phyloP scores from a whole-genome alignment of 1,140 invertebrate species.

The Pemphigus obesinymphae region DNA sequence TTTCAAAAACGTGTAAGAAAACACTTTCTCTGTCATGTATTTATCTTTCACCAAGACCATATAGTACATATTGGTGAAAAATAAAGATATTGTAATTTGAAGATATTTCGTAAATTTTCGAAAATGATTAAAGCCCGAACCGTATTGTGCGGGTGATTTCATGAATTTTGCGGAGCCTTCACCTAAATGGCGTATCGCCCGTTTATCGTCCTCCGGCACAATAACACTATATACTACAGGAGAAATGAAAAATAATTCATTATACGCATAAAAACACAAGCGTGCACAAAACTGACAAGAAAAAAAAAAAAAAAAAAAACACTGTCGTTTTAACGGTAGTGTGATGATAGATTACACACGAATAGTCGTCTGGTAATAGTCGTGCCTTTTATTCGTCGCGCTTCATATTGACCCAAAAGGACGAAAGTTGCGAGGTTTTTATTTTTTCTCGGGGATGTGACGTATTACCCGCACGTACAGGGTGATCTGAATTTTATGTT shows the following conservation, averaged over 20 bases:
- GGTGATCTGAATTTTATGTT: no score
- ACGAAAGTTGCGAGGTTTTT: neutral
- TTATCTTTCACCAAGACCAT: no score
- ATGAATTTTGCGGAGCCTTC: no score
- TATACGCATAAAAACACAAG: neutral
- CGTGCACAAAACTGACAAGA: neutral
- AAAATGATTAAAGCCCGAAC: no score
- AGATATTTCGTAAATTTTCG: no score
- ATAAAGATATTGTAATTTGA: no score
- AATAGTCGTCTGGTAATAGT: neutral
- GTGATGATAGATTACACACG: conserved; percentile 14
- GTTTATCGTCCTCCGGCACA: neutral
- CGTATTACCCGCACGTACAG: no score
- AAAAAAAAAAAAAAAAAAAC: neutral
- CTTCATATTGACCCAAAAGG: neutral
- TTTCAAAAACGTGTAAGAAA: no score
- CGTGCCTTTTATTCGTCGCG: neutral
- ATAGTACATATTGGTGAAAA: no score
- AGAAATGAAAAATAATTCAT: neutral
- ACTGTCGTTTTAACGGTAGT: neutral
- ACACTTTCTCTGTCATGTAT: no score
- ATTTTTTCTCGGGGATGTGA: neutral
- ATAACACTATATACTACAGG: neutral
- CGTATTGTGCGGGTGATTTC: no score
- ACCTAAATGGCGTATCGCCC: neutral